A percentile compares a stretch with the other conserved stretches of the same genome.
Evolutionary conservation across 2,888 invertebrate genomes (phyloP).

Genomic region (Lasioglossum pauxillum): DNA sequence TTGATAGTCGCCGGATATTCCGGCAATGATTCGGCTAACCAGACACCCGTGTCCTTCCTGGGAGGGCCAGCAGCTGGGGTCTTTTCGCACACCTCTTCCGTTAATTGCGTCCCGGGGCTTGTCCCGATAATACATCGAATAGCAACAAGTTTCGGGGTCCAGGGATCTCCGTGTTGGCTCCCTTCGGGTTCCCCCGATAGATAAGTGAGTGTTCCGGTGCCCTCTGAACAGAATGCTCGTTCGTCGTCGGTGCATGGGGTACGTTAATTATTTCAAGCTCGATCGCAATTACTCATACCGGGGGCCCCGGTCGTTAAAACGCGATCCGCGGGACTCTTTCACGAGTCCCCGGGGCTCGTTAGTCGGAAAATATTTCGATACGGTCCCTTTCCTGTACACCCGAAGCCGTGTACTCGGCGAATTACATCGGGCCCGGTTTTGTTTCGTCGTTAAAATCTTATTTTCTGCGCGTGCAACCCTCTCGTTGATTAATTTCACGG

Average conservation of each 20-base stretch:
- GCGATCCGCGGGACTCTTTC: conserved; percentile 27
- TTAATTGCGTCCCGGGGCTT: conserved; percentile 62
- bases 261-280: conserved; percentile 63
- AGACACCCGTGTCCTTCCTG: conserved; percentile 6
- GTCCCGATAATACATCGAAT: conserved; percentile 64
- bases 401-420: conserved; percentile 3
- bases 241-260: conserved; percentile 16
- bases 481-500: conserved; percentile 22
- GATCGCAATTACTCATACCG: conserved; percentile 63
- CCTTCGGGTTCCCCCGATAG: conserved; percentile 30
- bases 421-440: conserved; percentile 16
- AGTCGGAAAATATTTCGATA: conserved; percentile 52
- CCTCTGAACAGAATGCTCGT: conserved; percentile 15
- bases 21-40: conserved; percentile 24
- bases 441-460: conserved; percentile 17
- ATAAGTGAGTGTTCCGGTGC: conserved; percentile 57
- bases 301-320: conserved; percentile 47
- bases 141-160: conserved; percentile 54
- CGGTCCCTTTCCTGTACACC: conserved; percentile 8
- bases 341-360: conserved; percentile 43
- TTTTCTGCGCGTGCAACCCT: neutral
- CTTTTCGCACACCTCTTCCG: conserved; percentile 59
- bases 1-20: conserved; percentile 47
- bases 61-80: conserved; percentile 44
- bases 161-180: conserved; percentile 41